A percentile compares a stretch with the other conserved stretches of the same genome.
phyloP scores from a whole-genome alignment of 2,113 vertebrate species.

The Poecile atricapillus region DNA sequence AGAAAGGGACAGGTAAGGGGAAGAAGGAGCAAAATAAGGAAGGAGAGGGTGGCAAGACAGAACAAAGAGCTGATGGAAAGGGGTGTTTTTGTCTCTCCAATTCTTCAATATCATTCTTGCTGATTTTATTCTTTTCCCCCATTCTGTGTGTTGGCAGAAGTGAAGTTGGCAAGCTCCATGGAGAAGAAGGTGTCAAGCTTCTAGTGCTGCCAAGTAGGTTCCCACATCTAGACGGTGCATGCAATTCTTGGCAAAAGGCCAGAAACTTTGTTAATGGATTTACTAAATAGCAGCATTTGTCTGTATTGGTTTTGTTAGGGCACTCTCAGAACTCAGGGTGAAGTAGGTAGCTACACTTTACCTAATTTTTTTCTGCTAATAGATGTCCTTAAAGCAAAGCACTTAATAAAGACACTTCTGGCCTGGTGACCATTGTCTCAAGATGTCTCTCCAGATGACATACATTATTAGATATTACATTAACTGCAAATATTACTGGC shows the following conservation, averaged over 20 bases:
- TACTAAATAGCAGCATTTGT: constrained; percentile 10
- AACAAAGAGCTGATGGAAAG: not conserved
- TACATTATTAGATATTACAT: not conserved
- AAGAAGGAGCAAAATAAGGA: not conserved
- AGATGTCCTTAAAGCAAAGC: not conserved
- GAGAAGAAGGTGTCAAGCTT: not conserved
- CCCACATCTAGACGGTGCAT: not conserved
- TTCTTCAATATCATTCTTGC: not conserved
- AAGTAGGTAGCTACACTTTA: not conserved
- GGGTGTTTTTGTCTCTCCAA: not conserved
- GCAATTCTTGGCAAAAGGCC: not conserved
- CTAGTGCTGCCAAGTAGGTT: not conserved
- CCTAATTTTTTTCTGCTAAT: not conserved
- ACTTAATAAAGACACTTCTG: not conserved
- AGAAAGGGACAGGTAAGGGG: not conserved
- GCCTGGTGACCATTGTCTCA: not conserved
- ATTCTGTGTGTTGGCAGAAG: not conserved
- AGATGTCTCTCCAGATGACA: not conserved
- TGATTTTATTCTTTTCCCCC: not conserved
- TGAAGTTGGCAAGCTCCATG: not conserved
- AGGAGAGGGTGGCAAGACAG: rapidly evolving
- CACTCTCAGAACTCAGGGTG: not conserved
- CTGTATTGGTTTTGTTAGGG: constrained; percentile 2
- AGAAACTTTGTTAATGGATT: not conserved
- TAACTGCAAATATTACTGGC: not conserved